Percentiles rank a stretch among this genome's conserved stretches.
Evolutionary conservation across 2,888 invertebrate species (phyloP).

Genomic region (Isotomurus palustris): DNA sequence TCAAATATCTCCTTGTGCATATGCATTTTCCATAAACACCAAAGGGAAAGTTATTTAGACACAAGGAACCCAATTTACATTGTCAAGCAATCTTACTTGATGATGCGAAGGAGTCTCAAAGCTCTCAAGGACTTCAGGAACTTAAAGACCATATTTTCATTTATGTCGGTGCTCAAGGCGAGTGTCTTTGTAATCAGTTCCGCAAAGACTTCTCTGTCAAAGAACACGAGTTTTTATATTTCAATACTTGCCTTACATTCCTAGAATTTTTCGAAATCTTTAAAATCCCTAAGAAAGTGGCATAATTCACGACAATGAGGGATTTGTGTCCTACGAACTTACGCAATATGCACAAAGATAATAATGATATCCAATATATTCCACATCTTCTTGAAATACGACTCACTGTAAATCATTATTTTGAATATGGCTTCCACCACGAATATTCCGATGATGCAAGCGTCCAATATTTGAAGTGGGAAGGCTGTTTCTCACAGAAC

Average conservation of each 20-base stretch:
- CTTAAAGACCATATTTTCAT: constrained; percentile 31
- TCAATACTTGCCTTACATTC: not conserved
- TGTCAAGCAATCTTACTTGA: constrained; percentile 36
- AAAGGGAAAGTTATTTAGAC: not conserved
- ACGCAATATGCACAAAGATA: constrained; percentile 36
- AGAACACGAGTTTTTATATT: not conserved
- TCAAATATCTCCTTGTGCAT: not conserved
- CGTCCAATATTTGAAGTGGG: constrained; percentile 33
- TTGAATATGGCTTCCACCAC: constrained; percentile 41
- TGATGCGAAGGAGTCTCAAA: constrained; percentile 38
- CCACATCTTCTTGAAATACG: constrained; percentile 37
- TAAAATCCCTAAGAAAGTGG: not conserved
- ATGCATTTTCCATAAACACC: not conserved
- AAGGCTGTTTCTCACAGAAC: no score
- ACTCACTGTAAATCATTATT: constrained; percentile 37
- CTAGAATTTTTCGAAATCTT: not conserved
- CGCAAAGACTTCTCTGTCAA: constrained; percentile 25
- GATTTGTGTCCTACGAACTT: constrained; percentile 11
- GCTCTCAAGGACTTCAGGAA: constrained; percentile 37
- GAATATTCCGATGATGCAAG: constrained; percentile 40
- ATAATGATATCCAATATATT: constrained; percentile 39
- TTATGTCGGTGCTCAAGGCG: constrained; percentile 35
- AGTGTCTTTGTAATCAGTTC: constrained; percentile 31
- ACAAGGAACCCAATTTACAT: no score
- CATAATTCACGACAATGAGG: not conserved